Evolutionary conservation across 2,797 vertebrate genomes (phyloP).

Genomic region (Natrix natrix): DNA sequence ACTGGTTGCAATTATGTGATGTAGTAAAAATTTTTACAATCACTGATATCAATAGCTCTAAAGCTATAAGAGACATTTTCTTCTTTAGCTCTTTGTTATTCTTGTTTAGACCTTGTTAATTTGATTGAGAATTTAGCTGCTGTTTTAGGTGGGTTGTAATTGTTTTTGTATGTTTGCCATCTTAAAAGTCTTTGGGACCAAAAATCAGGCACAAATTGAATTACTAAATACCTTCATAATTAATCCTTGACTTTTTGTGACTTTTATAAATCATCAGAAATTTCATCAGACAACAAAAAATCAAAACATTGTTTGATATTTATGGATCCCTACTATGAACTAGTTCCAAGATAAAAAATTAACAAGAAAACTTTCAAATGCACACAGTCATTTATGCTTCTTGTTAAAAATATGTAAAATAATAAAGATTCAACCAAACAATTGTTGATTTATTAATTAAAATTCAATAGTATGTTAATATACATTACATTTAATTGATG

Average conservation of each 20-base stretch:
- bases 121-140: neutral
- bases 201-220: neutral
- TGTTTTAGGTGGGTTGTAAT: neutral
- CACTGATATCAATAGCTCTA: neutral
- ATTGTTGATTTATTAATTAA: conserved; percentile 33
- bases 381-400: neutral
- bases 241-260: neutral
- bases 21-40: neutral
- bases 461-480: conserved; percentile 36
- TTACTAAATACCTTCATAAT: neutral
- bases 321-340: neutral
- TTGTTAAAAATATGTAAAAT: conserved; percentile 53
- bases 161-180: neutral
- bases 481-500: conserved; percentile 44
- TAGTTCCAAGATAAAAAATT: conserved; percentile 21
- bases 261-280: neutral
- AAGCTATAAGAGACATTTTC: neutral
- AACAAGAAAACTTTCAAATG: conserved; percentile 3
- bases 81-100: neutral
- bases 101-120: neutral
- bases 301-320: conserved; percentile 10
- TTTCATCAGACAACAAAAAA: conserved; percentile 23
- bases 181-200: neutral
- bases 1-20: neutral
- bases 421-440: conserved; percentile 27